Conservation (phyloP, 2,797 vertebrate species). For the Pogoniulus pusillus region DNA sequence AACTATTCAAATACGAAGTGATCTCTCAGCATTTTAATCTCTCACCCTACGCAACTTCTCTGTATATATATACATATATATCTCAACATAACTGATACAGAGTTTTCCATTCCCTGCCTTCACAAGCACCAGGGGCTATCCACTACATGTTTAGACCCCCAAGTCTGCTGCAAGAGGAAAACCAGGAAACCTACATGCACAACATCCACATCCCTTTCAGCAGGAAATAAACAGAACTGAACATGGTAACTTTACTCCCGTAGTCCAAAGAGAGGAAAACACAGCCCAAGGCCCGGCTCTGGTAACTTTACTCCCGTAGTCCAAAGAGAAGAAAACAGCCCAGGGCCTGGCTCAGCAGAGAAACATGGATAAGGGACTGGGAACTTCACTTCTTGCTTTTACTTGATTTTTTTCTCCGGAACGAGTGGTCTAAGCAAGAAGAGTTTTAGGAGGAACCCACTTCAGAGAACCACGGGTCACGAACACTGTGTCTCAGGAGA, state of each 20-base stretch:
- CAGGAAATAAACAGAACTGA: rapidly evolving
- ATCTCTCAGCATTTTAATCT: not conserved
- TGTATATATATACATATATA: too few relatives aligned
- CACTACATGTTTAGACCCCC: not conserved
- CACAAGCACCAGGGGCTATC: not conserved
- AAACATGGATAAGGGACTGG: not conserved
- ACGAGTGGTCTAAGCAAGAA: not conserved
- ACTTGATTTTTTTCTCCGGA: not conserved
- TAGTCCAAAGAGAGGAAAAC: not conserved
- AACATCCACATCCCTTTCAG: not conserved
- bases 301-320: not conserved
- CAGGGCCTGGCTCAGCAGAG: not conserved
- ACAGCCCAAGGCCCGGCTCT: not conserved
- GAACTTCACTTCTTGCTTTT: not conserved
- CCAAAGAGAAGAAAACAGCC: not conserved
- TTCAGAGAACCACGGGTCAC: not conserved
- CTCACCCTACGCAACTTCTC: not conserved
- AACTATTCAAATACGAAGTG: not conserved
- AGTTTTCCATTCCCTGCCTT: not conserved
- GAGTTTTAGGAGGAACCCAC: not conserved
- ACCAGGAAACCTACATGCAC: not conserved
- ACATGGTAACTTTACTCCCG: not conserved
- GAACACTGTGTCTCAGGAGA: not conserved
- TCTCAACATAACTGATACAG: too few relatives aligned
- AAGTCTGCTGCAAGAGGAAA: not conserved